Evolutionary conservation across 2,113 vertebrate species (phyloP), one percentile per base, ranked within the genome.

Genomic region (Myxocyprinus asiaticus): DNA sequence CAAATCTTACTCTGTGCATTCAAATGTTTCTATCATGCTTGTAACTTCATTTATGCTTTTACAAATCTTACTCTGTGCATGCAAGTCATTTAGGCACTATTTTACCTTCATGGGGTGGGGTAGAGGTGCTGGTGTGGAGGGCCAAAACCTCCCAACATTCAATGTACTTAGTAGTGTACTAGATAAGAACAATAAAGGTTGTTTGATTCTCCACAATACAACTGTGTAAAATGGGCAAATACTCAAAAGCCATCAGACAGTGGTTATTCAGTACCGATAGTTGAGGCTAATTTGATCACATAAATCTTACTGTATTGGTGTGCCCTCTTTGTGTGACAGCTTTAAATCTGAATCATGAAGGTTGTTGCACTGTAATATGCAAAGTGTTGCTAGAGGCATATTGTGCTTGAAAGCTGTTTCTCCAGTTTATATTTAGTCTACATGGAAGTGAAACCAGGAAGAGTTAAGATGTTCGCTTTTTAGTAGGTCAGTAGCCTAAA

Each of bases 271-370:
- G 47, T 7, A 48, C 22, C 22, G 22, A 33, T 33, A 33, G 22
- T 33, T 33, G 22, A 33, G 22, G 1, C 22, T 33, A 33, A 33
- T 33, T 33, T 33, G 22, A 33, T 33, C 22, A 33, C 22, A 33
- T 33, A 33, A 1, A 33, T 3, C 22, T 33, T 33, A 33, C 22
- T n/a, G 44, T 72, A 7, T 14, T 43, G 42, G 42, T 4, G 0
- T 61, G 56, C 12, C 47, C 22, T 15, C 42, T 63, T 74, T 74
- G 58, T 55, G 15, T 76, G 61, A 7, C 14, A 33, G 22, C 14
- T 15, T 76, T 14, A 65, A 0, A 51, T 74, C 7, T 76, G 59
- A 64, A 50, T 74, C 45, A 7, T 61, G 56, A 14, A 65, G 62
- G 8, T 17, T 44, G 33, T 50, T 51, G 9, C 4, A 17, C 62